phyloP scores from a whole-genome alignment of 2,797 vertebrate species.

The Dallia pectoralis region DNA sequence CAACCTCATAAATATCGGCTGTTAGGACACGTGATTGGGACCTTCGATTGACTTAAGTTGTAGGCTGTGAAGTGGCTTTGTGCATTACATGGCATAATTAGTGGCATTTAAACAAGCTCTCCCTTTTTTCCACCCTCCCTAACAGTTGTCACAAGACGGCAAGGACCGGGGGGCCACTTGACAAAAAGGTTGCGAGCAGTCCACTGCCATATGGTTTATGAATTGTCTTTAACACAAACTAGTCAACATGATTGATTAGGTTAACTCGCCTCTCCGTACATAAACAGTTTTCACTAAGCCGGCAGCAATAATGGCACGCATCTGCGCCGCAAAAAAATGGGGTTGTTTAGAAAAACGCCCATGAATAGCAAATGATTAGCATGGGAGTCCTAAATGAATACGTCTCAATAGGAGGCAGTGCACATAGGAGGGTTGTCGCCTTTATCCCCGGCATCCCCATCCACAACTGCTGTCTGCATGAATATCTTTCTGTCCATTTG shows the following conservation, averaged over 20 bases:
- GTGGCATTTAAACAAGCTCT: constrained; percentile 59
- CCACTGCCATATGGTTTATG: constrained; percentile 77
- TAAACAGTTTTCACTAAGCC: constrained; percentile 71
- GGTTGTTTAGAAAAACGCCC: constrained; percentile 58
- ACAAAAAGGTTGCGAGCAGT: constrained; percentile 64
- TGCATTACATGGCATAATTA: constrained; percentile 70
- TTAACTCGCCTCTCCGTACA: constrained; percentile 73
- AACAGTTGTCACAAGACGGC: constrained; percentile 72
- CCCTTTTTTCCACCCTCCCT: constrained; percentile 44
- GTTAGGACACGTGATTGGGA: not conserved
- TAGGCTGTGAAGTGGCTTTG: constrained; percentile 11
- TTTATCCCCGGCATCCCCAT: constrained; percentile 31
- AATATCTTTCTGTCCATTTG: constrained; percentile 62
- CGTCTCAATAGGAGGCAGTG: constrained; percentile 70
- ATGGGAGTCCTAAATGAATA: constrained; percentile 78
- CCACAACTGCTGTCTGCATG: constrained; percentile 46
- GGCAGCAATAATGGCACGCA: constrained; percentile 74
- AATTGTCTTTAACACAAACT: constrained; percentile 75
- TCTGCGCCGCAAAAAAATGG: constrained; percentile 72
- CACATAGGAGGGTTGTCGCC: constrained; percentile 56
- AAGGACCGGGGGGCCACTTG: constrained; percentile 49
- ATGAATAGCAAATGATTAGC: constrained; percentile 79
- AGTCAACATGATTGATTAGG: constrained; percentile 82
- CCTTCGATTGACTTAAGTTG: not conserved
- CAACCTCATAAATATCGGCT: not conserved